A percentile compares a stretch with the other conserved stretches of the same genome.
Evolutionary conservation across 2,797 vertebrate genomes (phyloP).

Genomic region (Oreochromis mossambicus): DNA sequence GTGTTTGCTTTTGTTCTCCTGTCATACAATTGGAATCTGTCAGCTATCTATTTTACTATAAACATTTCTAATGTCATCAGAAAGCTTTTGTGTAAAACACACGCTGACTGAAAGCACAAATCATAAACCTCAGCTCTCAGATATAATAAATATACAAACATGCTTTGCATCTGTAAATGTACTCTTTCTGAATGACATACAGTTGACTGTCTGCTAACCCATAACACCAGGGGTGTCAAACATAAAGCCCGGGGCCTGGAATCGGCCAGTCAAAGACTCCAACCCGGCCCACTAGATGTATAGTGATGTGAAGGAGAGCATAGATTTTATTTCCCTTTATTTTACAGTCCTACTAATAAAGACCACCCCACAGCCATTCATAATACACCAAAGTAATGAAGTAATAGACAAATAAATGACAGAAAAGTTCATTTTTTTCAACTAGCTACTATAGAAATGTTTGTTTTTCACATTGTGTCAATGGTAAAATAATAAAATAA

Average conservation of each 20-base stretch:
- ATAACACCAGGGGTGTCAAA: accelerated
- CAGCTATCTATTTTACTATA: neutral
- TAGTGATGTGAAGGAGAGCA: neutral
- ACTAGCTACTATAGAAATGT: accelerated
- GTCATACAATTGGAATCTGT: neutral
- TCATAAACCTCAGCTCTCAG: neutral
- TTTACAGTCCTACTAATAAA: neutral
- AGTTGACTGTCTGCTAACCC: neutral
- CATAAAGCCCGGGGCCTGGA: neutral
- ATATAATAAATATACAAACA: neutral
- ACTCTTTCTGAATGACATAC: neutral
- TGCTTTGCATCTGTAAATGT: conserved; percentile 9
- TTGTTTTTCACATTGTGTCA: neutral
- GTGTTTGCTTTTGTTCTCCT: neutral
- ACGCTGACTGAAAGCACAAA: neutral
- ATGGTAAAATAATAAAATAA: neutral
- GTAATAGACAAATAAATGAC: neutral
- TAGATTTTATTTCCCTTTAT: accelerated
- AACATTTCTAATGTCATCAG: neutral
- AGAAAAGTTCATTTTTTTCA: neutral
- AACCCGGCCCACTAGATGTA: neutral
- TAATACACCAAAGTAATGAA: neutral
- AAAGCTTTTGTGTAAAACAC: neutral
- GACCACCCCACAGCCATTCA: neutral
- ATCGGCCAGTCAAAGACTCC: neutral